Evolutionary conservation across 2,797 vertebrate species (phyloP).

Genomic region (Babyrousa celebensis): DNA sequence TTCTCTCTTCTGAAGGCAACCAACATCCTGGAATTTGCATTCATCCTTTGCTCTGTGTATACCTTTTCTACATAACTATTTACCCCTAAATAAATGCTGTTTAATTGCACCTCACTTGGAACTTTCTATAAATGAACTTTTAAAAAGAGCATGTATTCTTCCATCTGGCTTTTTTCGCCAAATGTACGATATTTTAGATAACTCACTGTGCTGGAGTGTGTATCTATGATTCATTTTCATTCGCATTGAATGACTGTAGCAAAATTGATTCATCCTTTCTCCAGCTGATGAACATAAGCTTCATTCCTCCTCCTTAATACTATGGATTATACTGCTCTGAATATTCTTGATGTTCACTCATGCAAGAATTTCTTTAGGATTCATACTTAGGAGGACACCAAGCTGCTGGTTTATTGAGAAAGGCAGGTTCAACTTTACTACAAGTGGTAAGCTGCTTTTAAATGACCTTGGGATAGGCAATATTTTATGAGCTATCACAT

Average conservation of each 20-base stretch:
- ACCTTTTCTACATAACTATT: not conserved
- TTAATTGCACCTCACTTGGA: not conserved
- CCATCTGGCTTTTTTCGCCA: not conserved
- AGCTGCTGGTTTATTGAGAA: not conserved
- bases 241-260: not conserved
- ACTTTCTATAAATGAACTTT: not conserved
- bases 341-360: not conserved
- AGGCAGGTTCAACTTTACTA: not conserved
- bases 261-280: not conserved
- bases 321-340: not conserved
- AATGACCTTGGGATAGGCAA: not conserved
- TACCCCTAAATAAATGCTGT: not conserved
- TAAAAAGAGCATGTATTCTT: slow-evolving; percentile 5
- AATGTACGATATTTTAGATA: not conserved
- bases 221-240: not conserved
- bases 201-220: not conserved
- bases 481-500: not conserved
- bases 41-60: not conserved
- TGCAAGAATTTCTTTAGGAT: not conserved
- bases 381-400: not conserved
- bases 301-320: not conserved
- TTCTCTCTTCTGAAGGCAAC: not conserved
- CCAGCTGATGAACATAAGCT: not conserved
- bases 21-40: not conserved
- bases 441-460: not conserved